Percentiles rank a stretch among this genome's conserved stretches.
phyloP scores from a whole-genome alignment of 2,797 vertebrate species.

The Parambassis ranga region DNA sequence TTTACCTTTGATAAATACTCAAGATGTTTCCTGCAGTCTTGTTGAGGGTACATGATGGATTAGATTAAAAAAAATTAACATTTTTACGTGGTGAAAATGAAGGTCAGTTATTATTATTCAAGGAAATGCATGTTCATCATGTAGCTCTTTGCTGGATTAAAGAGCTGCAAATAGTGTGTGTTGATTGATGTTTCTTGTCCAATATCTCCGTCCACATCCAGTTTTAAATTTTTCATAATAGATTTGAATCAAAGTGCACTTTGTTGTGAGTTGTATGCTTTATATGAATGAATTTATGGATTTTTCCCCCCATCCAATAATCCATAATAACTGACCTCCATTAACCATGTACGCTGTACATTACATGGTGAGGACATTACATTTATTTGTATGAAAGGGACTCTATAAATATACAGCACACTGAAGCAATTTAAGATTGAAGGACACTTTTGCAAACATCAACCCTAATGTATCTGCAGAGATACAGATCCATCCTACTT shows the following conservation, averaged over 20 bases:
- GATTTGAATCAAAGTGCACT: constrained; percentile 3
- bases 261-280: not conserved
- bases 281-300: too few species aligned
- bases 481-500: too few species aligned
- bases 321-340: constrained; percentile 11
- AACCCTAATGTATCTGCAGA: too few species aligned
- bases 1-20: too few species aligned
- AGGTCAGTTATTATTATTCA: constrained; percentile 33
- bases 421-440: too few species aligned
- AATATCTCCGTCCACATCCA: constrained; percentile 1
- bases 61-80: not conserved
- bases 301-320: too few species aligned
- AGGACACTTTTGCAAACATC: too few species aligned
- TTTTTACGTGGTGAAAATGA: constrained; percentile 17
- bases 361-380: constrained; percentile 8
- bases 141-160: not conserved
- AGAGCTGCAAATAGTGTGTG: not conserved
- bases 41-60: not conserved
- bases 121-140: constrained; percentile 1
- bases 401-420: too few species aligned
- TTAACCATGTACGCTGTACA: not conserved
- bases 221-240: not conserved
- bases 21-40: not conserved
- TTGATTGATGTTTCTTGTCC: constrained; percentile 6
- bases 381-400: not conserved